These are phyloP conservation scores for Triplophysa siluroides DNA, from an alignment of 2,113 vertebrate genomes.

Conservation along the genomic window DNA sequence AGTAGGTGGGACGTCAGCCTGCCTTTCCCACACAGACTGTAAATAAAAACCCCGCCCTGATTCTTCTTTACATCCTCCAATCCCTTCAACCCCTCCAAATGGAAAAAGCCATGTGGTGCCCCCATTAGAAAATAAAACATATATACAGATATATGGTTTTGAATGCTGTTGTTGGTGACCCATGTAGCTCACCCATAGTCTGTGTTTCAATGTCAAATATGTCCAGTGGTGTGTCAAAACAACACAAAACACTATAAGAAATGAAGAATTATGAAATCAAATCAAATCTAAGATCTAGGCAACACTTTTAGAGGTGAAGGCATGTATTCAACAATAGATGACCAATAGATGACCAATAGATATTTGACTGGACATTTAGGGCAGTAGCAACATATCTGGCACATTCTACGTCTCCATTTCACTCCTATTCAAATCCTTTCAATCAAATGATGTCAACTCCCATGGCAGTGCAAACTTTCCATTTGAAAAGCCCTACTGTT, in stretches of 20 bases:
- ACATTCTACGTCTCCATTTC: background rate
- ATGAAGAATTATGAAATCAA: too few species aligned
- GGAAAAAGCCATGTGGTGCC: constrained; percentile 29
- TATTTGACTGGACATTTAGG: background rate
- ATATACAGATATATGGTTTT: constrained; percentile 45
- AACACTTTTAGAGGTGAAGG: background rate
- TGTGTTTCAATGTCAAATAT: background rate
- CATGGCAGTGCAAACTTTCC: constrained; percentile 31
- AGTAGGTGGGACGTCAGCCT: constrained; percentile 73
- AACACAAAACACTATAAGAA: too few species aligned
- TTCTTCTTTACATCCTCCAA: constrained; percentile 34
- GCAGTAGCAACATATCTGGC: background rate
- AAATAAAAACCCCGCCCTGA: constrained; percentile 24
- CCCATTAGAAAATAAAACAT: constrained; percentile 25
- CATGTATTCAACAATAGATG: background rate
- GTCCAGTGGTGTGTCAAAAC: too few species aligned
- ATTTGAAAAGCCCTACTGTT: constrained; percentile 18
- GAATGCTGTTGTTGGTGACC: constrained; percentile 4
- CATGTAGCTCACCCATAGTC: background rate
- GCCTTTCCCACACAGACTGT: constrained; percentile 49
- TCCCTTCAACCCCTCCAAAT: constrained; percentile 30
- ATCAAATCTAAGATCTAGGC: background rate
- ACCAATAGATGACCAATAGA: too few species aligned
- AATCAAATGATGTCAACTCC: background rate
- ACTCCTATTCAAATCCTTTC: background rate